Base-by-base conservation (phyloP, 2,888 invertebrate genomes). In the Drosophila mercatorum region DNA sequence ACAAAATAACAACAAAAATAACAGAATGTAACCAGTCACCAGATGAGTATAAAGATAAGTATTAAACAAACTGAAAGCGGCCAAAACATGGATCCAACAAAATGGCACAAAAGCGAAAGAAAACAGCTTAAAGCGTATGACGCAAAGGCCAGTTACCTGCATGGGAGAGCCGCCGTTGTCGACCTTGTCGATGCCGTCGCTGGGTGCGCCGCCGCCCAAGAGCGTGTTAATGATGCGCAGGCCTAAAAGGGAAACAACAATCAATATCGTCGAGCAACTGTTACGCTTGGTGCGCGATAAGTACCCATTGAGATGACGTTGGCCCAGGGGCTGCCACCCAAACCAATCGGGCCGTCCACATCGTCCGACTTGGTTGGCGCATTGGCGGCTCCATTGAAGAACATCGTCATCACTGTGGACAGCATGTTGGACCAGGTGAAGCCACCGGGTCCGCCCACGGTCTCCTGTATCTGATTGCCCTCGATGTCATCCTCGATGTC, bases 351-450 rank as follows among this genome's bases (percentile, higher is more conserved):
- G 69, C 95, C 94, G 89, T 96, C 96, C 43, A 94, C 92, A 90
- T 94, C 95, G 91, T 97, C 97, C 68, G 97, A 97, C 93, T 97
- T 97, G 91, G 95, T 96, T 38, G 97, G 97, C 6, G 91, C 83
- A 63, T 83, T 91, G 40, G 88, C 88, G 28, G 71, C 97, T 26
- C 94, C 94, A 90, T 96, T 97, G 93, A 97, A 96, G 90, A 98
- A 94, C 96, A 97, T 96, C 93, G 97, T 97, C 95, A 97, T 96
- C 75, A 97, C 94, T 94, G 96, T 96, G 66, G 95, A 96, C 86
- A 98, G 93, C 95, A 98, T 95, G 92, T 96, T 97, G 56, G 97
- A 96, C 97, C 97, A 97, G 26, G 97, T 96, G 92, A 97, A 97
- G 63, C 97, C 96, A 55, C 96, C 96, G 46, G 93, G 90, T 41